Percentiles rank a stretch among this genome's conserved stretches.
These are phyloP conservation scores for Galeopsomyia nigrocyanea DNA, from an alignment of 2,888 invertebrate species.

Conservation along the genomic window DNA sequence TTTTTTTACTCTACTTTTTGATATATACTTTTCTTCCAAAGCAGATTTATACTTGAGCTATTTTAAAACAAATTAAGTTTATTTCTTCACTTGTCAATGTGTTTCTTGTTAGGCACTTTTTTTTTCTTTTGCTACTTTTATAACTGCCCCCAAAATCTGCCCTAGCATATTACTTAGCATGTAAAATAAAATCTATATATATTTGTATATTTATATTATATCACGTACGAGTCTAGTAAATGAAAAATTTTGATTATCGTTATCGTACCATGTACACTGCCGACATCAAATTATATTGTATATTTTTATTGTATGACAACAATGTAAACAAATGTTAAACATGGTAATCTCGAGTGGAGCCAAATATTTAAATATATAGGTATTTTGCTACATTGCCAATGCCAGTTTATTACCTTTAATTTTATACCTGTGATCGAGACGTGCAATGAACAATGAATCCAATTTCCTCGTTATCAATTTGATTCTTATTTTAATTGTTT, in stretches of 20 bases:
- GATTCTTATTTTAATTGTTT: constrained; percentile 20
- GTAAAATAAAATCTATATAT: constrained; percentile 62
- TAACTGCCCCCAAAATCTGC: constrained; percentile 55
- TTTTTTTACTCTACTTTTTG: constrained; percentile 12
- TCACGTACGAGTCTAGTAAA: constrained; percentile 57
- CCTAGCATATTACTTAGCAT: constrained; percentile 61
- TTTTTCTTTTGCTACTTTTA: constrained; percentile 49
- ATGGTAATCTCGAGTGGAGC: constrained; percentile 63
- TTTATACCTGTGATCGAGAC: constrained; percentile 34
- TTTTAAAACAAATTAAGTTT: constrained; percentile 1
- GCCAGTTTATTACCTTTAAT: constrained; percentile 42
- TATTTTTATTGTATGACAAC: constrained; percentile 57
- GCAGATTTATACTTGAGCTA: constrained; percentile 20
- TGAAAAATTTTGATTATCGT: constrained; percentile 57
- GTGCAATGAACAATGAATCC: constrained; percentile 15
- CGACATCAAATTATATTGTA: constrained; percentile 64
- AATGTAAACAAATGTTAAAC: constrained; percentile 62
- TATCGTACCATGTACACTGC: constrained; percentile 64
- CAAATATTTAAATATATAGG: constrained; percentile 68
- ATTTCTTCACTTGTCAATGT: constrained; percentile 6
- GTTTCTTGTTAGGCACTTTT: constrained; percentile 10
- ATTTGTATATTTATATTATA: constrained; percentile 56
- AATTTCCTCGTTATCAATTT: constrained; percentile 5
- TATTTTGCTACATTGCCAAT: constrained; percentile 67
- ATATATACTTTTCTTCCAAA: constrained; percentile 6